Evolutionary conservation across 1,140 invertebrate genomes (phyloP).

Genomic region (Rhynchophorus ferrugineus): DNA sequence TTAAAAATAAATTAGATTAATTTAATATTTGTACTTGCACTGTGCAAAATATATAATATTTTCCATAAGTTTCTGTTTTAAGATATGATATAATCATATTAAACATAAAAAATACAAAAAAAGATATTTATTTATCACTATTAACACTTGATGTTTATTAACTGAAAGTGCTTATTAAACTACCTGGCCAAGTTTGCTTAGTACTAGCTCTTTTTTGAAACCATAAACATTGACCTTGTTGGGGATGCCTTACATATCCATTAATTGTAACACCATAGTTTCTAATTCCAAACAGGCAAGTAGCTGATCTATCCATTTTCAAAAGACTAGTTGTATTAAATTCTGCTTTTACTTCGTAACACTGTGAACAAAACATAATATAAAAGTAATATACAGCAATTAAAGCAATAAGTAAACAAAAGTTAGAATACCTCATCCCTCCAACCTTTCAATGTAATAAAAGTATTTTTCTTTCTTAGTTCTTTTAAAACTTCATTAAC

Average conservation of each 20-base stretch:
- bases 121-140: too few relatives aligned
- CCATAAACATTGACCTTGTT: slow-evolving; percentile 85
- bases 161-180: too few relatives aligned
- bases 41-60: too few relatives aligned
- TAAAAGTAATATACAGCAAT: not conserved
- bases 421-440: slow-evolving; percentile 65
- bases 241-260: slow-evolving; percentile 79
- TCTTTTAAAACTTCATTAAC: slow-evolving; percentile 73
- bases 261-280: slow-evolving; percentile 94
- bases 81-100: too few relatives aligned
- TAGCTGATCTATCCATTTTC: slow-evolving; percentile 87
- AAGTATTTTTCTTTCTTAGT: slow-evolving; percentile 55
- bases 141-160: too few relatives aligned
- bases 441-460: slow-evolving; percentile 76
- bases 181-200: slow-evolving; percentile 90
- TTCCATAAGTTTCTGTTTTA: too few relatives aligned
- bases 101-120: too few relatives aligned
- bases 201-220: slow-evolving; percentile 80
- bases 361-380: slow-evolving; percentile 45
- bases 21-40: too few relatives aligned
- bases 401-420: slow-evolving; percentile 3
- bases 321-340: slow-evolving; percentile 64
- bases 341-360: slow-evolving; percentile 72
- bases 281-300: slow-evolving; percentile 85
- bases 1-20: too few relatives aligned